Evolutionary conservation across 2,797 vertebrate species (phyloP), one percentile per base, ranked within the genome.

Genomic region (Myripristis murdjan): DNA sequence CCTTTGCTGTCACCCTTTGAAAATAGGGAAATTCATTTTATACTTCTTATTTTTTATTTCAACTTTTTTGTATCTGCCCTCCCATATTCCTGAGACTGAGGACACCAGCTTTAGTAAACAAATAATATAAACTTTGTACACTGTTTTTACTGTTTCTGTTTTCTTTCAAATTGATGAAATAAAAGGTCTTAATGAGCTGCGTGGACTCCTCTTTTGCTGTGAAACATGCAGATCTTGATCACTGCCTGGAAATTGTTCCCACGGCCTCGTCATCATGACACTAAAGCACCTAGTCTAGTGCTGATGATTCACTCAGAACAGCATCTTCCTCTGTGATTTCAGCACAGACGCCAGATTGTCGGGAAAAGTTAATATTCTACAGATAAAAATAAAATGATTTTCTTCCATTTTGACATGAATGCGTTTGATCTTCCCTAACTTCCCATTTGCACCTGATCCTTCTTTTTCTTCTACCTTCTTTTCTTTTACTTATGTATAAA

Each of bases 91-190:
- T 77, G 83, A 87, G 91, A 92, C 87, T 87, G 88, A 93, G 88
- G 92, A 94, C 92, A 94, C 86, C 91, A 93, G 91, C 93, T 94
- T 94, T 95, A 94, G 92, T 92, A 93, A 93, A 94, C 87, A 86
- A 95, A 92, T 92, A 93, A 93, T 93, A 93, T 93, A 91, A 92
- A 88, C 86, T 94, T 94, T 94, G 88, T 95, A 94, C 92, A 94
- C 91, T 90, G 92, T 94, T 95, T 95, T 91, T 92, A 93, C 89
- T 80, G 73, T 81, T 87, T 83, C 62, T 90, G 89, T 91, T 87
- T 77, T 92, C 87, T 87, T 93, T 93, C 79, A 85, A 93, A 92
- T 87, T 92, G 86, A 92, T 91, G 81, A 92, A 95, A 95, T 95
- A 94, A 95, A 95, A 92, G 72, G 88, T 94, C 91, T 95, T 93